Evolutionary conservation across 2,888 invertebrate genomes (phyloP).

Genomic region (Saturnia pavonia): DNA sequence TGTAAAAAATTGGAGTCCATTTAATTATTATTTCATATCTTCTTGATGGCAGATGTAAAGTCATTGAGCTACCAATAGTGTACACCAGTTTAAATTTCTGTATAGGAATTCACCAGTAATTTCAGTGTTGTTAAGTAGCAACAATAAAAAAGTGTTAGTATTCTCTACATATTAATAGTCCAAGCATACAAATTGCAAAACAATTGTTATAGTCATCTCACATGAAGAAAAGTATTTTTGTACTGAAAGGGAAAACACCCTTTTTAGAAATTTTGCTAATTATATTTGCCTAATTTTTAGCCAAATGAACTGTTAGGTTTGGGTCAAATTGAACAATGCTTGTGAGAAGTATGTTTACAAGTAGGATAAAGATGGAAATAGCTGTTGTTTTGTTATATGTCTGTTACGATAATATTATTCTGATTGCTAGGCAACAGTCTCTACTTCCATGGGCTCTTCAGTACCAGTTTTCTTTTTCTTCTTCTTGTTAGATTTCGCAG

Average conservation of each 20-base stretch:
- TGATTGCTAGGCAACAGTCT: constrained; percentile 75
- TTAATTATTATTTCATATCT: neutral
- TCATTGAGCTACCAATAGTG: too few species aligned
- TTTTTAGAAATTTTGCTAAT: constrained; percentile 1
- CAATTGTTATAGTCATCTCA: neutral
- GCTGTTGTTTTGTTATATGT: constrained; percentile 41
- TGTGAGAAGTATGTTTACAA: constrained; percentile 33
- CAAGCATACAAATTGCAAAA: constrained; percentile 1
- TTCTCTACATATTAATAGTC: neutral
- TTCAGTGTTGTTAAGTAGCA: neutral
- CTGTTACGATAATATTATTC: constrained; percentile 33
- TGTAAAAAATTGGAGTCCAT: neutral
- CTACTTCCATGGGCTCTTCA: constrained; percentile 82
- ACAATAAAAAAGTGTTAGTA: neutral
- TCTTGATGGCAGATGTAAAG: neutral
- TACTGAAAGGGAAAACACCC: neutral
- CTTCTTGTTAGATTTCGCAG: constrained; percentile 93
- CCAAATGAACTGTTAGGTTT: constrained; percentile 8
- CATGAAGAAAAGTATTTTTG: neutral
- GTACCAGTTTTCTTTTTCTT: constrained; percentile 92
- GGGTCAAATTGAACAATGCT: constrained; percentile 21
- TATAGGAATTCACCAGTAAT: neutral
- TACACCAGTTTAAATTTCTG: neutral
- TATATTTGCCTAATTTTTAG: neutral
- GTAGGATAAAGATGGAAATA: constrained; percentile 37